These are phyloP conservation scores for Vireo griseus DNA, from an alignment of 2,797 vertebrate species.

Conservation along the genomic window DNA sequence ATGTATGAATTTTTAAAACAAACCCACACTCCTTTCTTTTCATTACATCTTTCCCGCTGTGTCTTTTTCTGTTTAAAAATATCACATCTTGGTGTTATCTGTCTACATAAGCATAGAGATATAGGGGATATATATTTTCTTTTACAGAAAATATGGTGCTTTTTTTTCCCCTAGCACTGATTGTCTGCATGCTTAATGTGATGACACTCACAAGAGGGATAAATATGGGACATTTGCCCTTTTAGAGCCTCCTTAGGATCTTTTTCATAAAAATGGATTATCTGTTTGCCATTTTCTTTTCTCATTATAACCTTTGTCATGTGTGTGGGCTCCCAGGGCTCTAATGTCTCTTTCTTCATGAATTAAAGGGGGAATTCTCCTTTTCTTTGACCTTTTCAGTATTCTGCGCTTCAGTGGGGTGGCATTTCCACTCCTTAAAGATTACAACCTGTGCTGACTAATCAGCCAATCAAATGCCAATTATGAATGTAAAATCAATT, in stretches of 20 bases:
- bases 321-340: constrained; percentile 1
- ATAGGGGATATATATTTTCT: background rate
- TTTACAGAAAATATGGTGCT: background rate
- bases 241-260: background rate
- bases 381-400: constrained; percentile 64
- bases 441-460: constrained; percentile 13
- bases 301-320: constrained; percentile 51
- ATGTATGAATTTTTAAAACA: constrained; percentile 9
- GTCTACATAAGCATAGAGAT: background rate
- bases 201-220: background rate
- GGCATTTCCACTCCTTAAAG: constrained; percentile 46
- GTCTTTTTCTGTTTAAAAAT: constrained; percentile 1
- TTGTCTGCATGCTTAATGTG: background rate
- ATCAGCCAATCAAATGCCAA: constrained; percentile 38
- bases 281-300: constrained; percentile 32
- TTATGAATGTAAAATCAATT: constrained; percentile 35
- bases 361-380: constrained; percentile 37
- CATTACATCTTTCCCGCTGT: background rate
- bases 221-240: constrained; percentile 9
- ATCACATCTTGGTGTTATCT: background rate
- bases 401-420: constrained; percentile 46
- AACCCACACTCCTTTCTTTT: background rate
- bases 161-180: background rate
- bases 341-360: constrained; percentile 27
- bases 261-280: constrained; percentile 48